Base-by-base conservation (phyloP, 2,888 invertebrate species). In the Caenorhabditis doughertyi region DNA sequence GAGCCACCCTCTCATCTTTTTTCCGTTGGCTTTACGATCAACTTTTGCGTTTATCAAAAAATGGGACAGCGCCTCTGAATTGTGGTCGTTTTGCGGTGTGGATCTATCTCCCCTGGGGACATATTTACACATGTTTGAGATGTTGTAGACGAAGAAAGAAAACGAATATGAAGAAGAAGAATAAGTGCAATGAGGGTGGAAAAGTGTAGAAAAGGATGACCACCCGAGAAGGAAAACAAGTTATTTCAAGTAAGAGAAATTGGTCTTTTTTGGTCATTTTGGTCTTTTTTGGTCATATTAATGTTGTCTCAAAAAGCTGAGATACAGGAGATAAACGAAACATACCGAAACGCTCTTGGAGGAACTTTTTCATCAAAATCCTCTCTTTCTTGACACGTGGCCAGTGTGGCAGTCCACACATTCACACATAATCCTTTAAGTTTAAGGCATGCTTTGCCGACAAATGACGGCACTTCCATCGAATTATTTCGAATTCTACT, bases 371-470 rank as follows among this genome's bases (percentile, higher is more conserved):
- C 81, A 27, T 70, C 62, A 21, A 62, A 55, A 8, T 72, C 32
- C 8, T 65, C 65, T 29, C 32, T 21, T n/a, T 81, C 81, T 13
- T 76, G 68, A 64, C 81, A 81, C 25, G 74, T 76, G 39, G 81
- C 55, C 25, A 81, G n/a, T 3, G 81, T 81, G 23, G 76, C 81
- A 16, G 76, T 25, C 76, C 81, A 81, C 35, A 81, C 67, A 49
- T 81, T 72, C 11, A 81, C 81, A 72, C 81, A 81, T 55, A 81
- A 42, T 58, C 76, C 81, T 27, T 77, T 76, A 39, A 81, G 68
- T 60, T 81, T 81, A 18, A 76, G 72, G 55, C 81, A 81, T 44
- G 77, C 81, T 77, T 81, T 81, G 27, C 71, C 76, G 29, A 81
- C 81, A 27, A 79, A 72, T 25, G 72, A 53, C 42, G 79, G 79